Evolutionary conservation across 2,888 invertebrate species (phyloP).

Genomic region (Andrena marginata): DNA sequence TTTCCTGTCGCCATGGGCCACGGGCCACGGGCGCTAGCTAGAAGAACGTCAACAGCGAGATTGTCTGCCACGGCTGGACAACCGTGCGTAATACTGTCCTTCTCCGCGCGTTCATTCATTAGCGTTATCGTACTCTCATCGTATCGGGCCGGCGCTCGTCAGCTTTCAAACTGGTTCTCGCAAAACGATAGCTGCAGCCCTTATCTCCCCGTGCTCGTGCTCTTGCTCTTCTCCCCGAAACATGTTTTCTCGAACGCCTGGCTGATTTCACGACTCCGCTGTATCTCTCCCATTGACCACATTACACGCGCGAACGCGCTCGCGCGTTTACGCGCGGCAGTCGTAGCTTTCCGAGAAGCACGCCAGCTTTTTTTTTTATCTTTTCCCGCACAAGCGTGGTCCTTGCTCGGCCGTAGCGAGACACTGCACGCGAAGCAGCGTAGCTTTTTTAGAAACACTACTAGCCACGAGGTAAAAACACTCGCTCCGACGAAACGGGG

Average conservation of each 20-base stretch:
- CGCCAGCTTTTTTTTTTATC: too few species aligned
- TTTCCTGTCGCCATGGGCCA: slow-evolving; percentile 67
- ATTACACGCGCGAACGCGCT: too few species aligned
- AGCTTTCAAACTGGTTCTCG: slow-evolving; percentile 20
- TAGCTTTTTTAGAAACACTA: not conserved
- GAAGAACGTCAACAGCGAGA: slow-evolving; percentile 46
- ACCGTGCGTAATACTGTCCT: slow-evolving; percentile 1
- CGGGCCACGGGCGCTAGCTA: slow-evolving; percentile 17
- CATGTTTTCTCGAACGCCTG: too few species aligned
- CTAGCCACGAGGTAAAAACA: slow-evolving; percentile 40
- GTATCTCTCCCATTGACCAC: too few species aligned
- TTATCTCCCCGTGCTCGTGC: too few species aligned
- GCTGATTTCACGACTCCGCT: too few species aligned
- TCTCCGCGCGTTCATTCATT: slow-evolving; percentile 4
- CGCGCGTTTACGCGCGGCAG: too few species aligned
- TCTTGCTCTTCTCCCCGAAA: too few species aligned
- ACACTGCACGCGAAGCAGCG: slow-evolving; percentile 24
- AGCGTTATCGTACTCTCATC: slow-evolving; percentile 25
- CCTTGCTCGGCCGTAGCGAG: not conserved
- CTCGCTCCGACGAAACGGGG: slow-evolving; percentile 59
- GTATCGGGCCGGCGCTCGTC: slow-evolving; percentile 1
- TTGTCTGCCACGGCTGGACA: not conserved
- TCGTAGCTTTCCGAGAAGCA: too few species aligned
- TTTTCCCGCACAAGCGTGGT: too few species aligned
- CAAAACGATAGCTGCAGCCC: not conserved